A percentile compares a stretch with the other conserved stretches of the same genome.
These are phyloP conservation scores for Linyphia triangularis DNA, from an alignment of 2,888 invertebrate genomes.

Conservation along the genomic window DNA sequence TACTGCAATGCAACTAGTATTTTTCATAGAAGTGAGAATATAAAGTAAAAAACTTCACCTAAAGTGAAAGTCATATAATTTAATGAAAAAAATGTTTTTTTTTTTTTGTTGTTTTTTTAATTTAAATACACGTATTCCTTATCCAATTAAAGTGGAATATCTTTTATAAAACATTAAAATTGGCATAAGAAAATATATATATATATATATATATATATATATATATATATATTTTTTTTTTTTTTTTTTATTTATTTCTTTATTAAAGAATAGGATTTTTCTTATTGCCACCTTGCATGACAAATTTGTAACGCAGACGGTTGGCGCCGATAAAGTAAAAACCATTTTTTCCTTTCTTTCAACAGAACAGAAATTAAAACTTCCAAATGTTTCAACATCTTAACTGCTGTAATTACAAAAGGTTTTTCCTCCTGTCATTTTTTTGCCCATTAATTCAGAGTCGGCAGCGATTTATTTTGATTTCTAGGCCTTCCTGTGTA, in stretches of 20 bases:
- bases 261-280: background rate
- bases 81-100: too few species aligned
- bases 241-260: too few species aligned
- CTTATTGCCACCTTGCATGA: background rate
- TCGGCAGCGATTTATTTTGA: slow-evolving; percentile 48
- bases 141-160: too few species aligned
- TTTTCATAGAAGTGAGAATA: too few species aligned
- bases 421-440: slow-evolving; percentile 12
- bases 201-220: too few species aligned
- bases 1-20: too few species aligned
- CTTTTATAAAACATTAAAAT: background rate
- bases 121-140: too few species aligned
- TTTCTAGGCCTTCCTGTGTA: slow-evolving; percentile 22
- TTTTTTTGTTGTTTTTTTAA: too few species aligned
- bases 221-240: too few species aligned
- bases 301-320: background rate
- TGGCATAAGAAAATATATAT: too few species aligned
- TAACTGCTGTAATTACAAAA: slow-evolving; percentile 54
- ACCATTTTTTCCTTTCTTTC: background rate
- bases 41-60: too few species aligned
- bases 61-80: too few species aligned
- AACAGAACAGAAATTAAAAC: background rate
- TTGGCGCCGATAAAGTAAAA: background rate
- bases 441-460: slow-evolving; percentile 53
- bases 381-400: slow-evolving; percentile 34